Base-by-base conservation (phyloP, 2,797 vertebrate species). In the Ctenopoma kingsleyae region DNA sequence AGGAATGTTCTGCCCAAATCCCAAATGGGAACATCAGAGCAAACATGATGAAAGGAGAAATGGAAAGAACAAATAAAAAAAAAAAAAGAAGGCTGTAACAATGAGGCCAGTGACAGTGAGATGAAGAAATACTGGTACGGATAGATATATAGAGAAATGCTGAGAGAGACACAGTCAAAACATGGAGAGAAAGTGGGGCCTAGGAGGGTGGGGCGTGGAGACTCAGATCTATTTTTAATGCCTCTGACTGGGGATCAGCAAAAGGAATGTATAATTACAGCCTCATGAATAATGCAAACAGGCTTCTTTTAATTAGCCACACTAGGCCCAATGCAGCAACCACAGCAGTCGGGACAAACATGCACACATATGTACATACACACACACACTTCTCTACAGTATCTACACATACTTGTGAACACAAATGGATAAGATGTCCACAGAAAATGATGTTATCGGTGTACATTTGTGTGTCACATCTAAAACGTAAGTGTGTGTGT, bases 171-270 rank as follows among this genome's bases (percentile, higher is more conserved):
- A 13, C 55, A 81, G 87, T 84, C 86, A 87, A 86, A 93, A 89
- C 79, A 91, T 15, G 20, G 83, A 82, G 72, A 72, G 80, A 88
- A 87, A 77, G 67, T 70, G 57, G 80, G 73, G 78, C 81, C 78
- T 81, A n/a, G 63, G 73, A 86, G 81, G 89, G 87, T 41, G 78
- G 90, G 80, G 85, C 86, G 57, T 41, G 35, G 77, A 85, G 69
- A 88, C 88, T 93, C 87, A 91, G 90, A 94, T 93, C 90, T 93
- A 93, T 94, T 90, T 94, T 94, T 93, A 92, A 94, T 93, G 90
- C 83, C 80, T 82, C 85, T 90, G 87, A 91, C 87, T 91, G 71
- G 87, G 88, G 83, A 90, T 90, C 86, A 83, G 91, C 89, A 93
- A 90, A 93, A 92, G 87, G 91, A 93, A 92, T 93, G 91, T 89